phyloP scores from a whole-genome alignment of 2,797 vertebrate genomes.

The Pangasius djambal region DNA sequence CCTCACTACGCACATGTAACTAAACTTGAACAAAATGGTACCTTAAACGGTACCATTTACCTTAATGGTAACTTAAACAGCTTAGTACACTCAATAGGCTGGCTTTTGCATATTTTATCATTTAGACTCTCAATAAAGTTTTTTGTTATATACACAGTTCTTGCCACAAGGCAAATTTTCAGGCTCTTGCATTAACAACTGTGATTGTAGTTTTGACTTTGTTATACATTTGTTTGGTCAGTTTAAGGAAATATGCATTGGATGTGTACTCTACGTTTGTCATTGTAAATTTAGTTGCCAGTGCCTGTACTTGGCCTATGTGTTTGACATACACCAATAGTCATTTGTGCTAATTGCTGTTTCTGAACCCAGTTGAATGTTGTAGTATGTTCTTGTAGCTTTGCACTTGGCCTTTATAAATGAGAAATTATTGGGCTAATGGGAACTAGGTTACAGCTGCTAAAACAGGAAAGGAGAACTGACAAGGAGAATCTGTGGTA shows the following conservation, averaged over 20 bases:
- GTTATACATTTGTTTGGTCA: background rate
- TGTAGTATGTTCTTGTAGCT: conserved; percentile 43
- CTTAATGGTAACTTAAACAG: no score
- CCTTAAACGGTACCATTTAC: no score
- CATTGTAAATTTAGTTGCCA: conserved; percentile 9
- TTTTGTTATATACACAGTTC: background rate
- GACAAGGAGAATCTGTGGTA: conserved; percentile 47
- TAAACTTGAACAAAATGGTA: background rate
- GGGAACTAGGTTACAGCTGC: conserved; percentile 53
- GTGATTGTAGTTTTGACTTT: background rate
- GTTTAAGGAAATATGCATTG: background rate
- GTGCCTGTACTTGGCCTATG: background rate
- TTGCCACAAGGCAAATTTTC: background rate
- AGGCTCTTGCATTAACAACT: background rate
- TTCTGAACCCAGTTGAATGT: conserved; percentile 7
- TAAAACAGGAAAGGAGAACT: conserved; percentile 53
- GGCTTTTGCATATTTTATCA: background rate
- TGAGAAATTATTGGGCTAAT: conserved; percentile 55
- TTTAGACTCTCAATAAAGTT: no score
- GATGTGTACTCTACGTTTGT: background rate
- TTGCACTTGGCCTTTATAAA: conserved; percentile 37
- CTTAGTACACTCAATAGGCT: background rate
- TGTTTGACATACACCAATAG: background rate
- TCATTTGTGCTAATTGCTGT: conserved; percentile 23
- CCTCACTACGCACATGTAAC: background rate